A percentile compares a stretch with the other conserved stretches of the same genome.
phyloP scores from a whole-genome alignment of 2,888 invertebrate genomes.

The Cephonodes hylas region DNA sequence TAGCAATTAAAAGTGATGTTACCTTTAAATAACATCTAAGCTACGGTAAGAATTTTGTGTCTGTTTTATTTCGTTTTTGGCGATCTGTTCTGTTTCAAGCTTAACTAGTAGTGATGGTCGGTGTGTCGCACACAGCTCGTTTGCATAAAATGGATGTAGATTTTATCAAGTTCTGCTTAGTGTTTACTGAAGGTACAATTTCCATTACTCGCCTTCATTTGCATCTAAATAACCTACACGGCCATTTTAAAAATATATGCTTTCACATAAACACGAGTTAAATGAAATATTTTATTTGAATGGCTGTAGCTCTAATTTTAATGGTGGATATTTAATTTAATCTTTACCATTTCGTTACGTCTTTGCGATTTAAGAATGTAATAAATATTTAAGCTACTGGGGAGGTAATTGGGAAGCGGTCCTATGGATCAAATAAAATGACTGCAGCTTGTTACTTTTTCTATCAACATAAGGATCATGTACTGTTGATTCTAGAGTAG shows the following conservation, averaged over 20 bases:
- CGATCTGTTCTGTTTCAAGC: background rate
- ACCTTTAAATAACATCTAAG: background rate
- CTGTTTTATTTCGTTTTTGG: slow-evolving; percentile 1
- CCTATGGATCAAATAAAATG: no score
- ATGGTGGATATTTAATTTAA: background rate
- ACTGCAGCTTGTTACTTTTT: no score
- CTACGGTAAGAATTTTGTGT: background rate
- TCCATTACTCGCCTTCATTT: background rate
- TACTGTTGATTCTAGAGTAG: no score
- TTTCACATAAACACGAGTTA: background rate
- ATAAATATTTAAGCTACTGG: no score
- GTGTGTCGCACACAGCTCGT: background rate
- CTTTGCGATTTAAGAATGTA: no score
- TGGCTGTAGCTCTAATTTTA: background rate
- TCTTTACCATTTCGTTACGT: no score
- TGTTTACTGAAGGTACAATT: background rate
- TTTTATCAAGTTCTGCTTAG: slow-evolving; percentile 8
- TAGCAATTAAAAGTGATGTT: slow-evolving; percentile 49
- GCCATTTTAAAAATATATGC: background rate
- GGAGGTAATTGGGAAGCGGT: no score
- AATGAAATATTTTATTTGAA: background rate
- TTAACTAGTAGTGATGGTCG: background rate
- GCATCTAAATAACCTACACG: slow-evolving; percentile 1
- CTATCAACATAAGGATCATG: no score
- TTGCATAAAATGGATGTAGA: slow-evolving; percentile 6